Evolutionary conservation across 1,140 invertebrate species (phyloP), one percentile per base, ranked within the genome.

Genomic region (Phymastichus coffea): DNA sequence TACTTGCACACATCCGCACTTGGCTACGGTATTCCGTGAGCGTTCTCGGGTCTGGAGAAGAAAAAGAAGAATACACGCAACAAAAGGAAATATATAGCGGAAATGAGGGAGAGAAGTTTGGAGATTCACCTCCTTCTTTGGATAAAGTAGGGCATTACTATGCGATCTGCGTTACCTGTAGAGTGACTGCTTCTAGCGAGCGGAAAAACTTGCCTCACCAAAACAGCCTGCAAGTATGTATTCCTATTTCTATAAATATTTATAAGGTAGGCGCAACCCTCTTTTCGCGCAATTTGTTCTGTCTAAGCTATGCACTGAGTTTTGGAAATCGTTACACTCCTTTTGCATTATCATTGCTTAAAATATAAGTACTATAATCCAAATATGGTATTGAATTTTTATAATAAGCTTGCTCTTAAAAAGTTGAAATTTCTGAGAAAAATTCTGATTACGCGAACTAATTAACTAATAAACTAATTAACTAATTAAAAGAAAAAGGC

Each of bases 241-340:
- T n/a, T n/a, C n/a, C n/a, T n/a, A n/a, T 25, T 57, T 51, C 35
- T 59, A 67, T 71, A 70, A 70, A 70, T 70, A 71, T 71, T 71
- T 69, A 70, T 70, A 61, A 65, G 51, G 52, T 44, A 20, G 51
- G 30, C 55, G 25, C 25, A 25, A 17, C 25, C 61, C 40, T 53
- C 57, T 61, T 43, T 37, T 38, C 22, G 30, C 12, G 61, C 51
- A 61, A 43, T 61, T 61, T 61, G 55, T 60, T 54, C 41, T 46
- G 37, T 40, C 47, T 52, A 23, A 26, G 30, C 44, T 38, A 20
- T 41, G n/a, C 22, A 19, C 44, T 47, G 25, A 9, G 19, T 30
- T 46, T 26, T 47, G 7, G 12, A 23, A 9, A 12, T 43, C 40
- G 40, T 43, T 43, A 43, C 40, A 43, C 9, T 19, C 19, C 2